A percentile compares a stretch with the other conserved stretches of the same genome.
Conservation (phyloP, 2,113 vertebrate species). For the Pardalotus punctatus region DNA sequence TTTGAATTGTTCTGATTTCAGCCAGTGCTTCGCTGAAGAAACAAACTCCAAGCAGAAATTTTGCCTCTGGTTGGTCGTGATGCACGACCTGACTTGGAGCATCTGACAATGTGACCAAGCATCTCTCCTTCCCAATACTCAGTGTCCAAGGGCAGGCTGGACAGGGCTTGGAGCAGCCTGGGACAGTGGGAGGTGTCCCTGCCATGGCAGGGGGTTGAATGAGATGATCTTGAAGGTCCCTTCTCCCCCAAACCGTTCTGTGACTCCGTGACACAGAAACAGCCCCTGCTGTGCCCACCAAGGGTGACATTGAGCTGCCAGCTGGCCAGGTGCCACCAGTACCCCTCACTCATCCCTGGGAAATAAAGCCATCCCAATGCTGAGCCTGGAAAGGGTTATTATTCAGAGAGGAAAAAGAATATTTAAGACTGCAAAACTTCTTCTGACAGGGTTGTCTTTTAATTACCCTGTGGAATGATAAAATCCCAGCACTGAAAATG, state of each 20-base stretch:
- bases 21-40: not conserved
- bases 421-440: constrained; percentile 35
- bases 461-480: constrained; percentile 65
- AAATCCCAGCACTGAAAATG: constrained; percentile 62
- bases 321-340: not conserved
- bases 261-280: not conserved
- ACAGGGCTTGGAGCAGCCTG: fast-evolving
- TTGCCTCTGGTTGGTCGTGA: fast-evolving
- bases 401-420: not conserved
- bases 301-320: not conserved
- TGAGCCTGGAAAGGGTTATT: constrained; percentile 25
- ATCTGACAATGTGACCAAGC: not conserved
- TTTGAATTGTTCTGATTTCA: not conserved
- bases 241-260: not conserved
- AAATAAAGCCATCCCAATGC: not conserved
- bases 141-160: fast-evolving
- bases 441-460: constrained; percentile 60
- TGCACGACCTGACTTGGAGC: fast-evolving
- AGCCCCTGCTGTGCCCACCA: not conserved
- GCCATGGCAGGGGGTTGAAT: not conserved
- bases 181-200: not conserved
- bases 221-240: not conserved
- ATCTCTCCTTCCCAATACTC: not conserved
- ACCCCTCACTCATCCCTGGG: not conserved
- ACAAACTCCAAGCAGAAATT: not conserved